Conservation (phyloP, 1,140 invertebrate genomes). For the Teleopsis dalmanni region DNA sequence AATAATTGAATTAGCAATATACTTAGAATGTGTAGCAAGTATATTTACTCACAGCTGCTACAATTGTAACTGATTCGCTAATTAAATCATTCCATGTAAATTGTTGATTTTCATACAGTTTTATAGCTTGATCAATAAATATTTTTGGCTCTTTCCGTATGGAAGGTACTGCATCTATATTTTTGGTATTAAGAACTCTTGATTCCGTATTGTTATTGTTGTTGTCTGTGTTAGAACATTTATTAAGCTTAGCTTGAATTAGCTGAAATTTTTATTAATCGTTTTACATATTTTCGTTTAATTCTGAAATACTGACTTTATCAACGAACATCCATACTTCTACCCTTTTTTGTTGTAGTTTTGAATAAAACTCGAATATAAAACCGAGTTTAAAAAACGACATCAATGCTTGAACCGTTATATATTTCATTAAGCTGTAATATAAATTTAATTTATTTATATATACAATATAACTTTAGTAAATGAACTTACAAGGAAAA, state of each 20-base stretch:
- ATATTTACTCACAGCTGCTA: slow-evolving; percentile 3
- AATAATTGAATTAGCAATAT: not conserved
- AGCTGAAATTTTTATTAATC: not conserved
- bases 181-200: not conserved
- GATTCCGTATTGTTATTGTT: too few relatives aligned
- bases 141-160: not conserved
- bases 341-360: not conserved
- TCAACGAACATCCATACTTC: not conserved
- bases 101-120: slow-evolving; percentile 3
- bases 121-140: slow-evolving; percentile 3
- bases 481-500: slow-evolving; percentile 2
- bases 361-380: not conserved
- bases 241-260: not conserved
- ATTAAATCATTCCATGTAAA: slow-evolving; percentile 3
- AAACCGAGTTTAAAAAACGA: slow-evolving; percentile 1
- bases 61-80: slow-evolving; percentile 6
- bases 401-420: not conserved
- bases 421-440: not conserved
- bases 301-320: too few relatives aligned
- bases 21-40: not conserved
- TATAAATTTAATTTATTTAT: not conserved
- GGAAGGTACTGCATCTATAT: not conserved
- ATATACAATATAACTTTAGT: not conserved
- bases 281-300: not conserved
- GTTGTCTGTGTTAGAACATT: not conserved